Evolutionary conservation across 2,113 vertebrate species (phyloP), one percentile per base, ranked within the genome.

Genomic region (Chaenogobius annularis): DNA sequence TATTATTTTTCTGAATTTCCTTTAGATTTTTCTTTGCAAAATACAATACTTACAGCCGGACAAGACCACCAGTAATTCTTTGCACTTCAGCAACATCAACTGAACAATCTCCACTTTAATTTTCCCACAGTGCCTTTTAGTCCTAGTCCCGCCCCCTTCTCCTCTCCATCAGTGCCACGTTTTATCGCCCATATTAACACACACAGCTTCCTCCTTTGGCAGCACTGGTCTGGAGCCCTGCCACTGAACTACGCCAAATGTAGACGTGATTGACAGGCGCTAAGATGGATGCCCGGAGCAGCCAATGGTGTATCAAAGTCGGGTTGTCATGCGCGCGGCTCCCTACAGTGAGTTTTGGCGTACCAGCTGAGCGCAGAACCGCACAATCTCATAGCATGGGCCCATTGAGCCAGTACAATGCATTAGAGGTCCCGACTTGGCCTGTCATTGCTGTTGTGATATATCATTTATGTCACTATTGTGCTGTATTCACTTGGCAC

Each of bases 201-300:
- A 80, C 91, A 83, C 90, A 91, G 91, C 87, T 89, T 91, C 86
- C 80, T 92, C 87, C 78, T 35, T 58, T 93, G 91, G 91, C 93
- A 91, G 68, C 13, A 0, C 76, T 59, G 71, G 63, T 71, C 68
- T 78, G 71, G 74, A 86, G 85, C 89, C 89, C 88, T 78, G 81
- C 88, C 83, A 80, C 74, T 71, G 26, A 61, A 43, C 19, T 73
- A 76, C 88, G 85, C 89, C 87, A 88, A 82, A 90, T 88, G 81
- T 85, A 56, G 72, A 67, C 63, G 50, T 91, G 91, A 93, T 80
- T 92, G 93, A 87, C 90, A 92, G 87, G 71, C 85, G 79, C 76
- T 79, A 79, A 79, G 87, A 86, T 71, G 80, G 85, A 88, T 83
- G 81, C 79, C 78, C 43, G 10, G 68, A 72, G 77, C 2, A 46